Conservation (phyloP, 92 coral and sea anemone species). For the Umimayanthus chanpuru region DNA sequence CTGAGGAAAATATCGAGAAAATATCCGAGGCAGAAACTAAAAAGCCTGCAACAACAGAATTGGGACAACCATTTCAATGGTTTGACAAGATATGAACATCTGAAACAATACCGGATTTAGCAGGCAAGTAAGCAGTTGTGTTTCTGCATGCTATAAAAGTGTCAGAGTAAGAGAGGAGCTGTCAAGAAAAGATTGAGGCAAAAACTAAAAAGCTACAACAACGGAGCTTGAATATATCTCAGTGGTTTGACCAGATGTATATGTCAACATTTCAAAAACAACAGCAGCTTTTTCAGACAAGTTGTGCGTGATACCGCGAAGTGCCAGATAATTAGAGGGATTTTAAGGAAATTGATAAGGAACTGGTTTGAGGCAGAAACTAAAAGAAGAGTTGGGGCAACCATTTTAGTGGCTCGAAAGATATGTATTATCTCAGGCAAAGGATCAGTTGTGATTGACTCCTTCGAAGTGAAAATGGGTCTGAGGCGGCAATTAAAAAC, state of each 20-base stretch:
- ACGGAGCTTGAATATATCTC: no score
- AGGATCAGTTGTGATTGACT: no score
- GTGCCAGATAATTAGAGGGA: conserved; percentile 34
- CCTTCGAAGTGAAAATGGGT: no score
- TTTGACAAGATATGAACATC: conserved; percentile 18
- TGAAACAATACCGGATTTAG: no score
- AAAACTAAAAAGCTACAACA: background rate
- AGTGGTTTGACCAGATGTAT: no score
- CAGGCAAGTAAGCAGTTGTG: conserved; percentile 42
- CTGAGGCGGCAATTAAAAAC: no score
- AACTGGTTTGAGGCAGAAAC: background rate
- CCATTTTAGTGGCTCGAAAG: conserved; percentile 37
- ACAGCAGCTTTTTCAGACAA: no score
- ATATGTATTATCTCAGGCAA: background rate
- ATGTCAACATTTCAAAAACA: no score
- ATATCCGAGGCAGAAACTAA: background rate
- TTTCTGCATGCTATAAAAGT: conserved; percentile 37
- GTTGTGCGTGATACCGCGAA: background rate
- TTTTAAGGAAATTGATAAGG: background rate
- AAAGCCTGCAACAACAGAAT: background rate
- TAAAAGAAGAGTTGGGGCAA: background rate
- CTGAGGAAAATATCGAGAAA: background rate
- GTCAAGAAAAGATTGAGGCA: background rate
- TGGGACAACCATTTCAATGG: conserved; percentile 24
- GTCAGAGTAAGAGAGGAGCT: conserved; percentile 32